Percentiles rank a stretch among this genome's conserved stretches.
phyloP scores from a whole-genome alignment of 2,113 vertebrate species.

The Cavia aperea region DNA sequence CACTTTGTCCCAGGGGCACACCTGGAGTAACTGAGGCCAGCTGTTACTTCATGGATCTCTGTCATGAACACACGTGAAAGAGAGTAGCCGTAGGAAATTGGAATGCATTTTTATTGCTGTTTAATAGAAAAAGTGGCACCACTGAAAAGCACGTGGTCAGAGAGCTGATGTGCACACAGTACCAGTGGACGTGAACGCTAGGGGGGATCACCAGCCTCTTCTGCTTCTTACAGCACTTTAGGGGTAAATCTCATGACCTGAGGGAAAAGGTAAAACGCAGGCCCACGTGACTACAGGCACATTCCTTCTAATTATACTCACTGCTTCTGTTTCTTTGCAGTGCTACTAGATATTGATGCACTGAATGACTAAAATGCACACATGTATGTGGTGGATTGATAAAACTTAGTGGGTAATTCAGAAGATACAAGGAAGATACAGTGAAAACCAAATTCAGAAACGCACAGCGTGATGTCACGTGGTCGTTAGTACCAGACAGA shows the following conservation, averaged over 20 bases:
- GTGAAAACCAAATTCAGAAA: not conserved
- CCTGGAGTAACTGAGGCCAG: not conserved
- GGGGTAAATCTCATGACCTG: not conserved
- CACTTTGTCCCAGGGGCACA: not conserved
- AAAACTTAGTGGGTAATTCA: not conserved
- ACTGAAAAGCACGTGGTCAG: not conserved
- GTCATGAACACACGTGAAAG: not conserved
- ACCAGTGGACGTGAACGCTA: not conserved
- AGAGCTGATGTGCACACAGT: not conserved
- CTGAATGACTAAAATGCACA: not conserved
- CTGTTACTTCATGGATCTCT: not conserved
- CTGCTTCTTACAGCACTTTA: not conserved
- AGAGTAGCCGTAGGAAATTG: not conserved
- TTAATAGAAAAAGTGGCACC: not conserved
- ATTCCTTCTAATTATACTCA: not conserved
- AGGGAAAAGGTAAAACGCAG: not conserved
- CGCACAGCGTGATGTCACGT: not conserved
- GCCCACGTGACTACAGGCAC: not conserved
- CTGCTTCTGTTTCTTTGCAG: not conserved
- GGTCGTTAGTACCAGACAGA: not conserved
- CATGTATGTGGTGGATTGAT: not conserved
- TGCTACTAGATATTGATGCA: not conserved
- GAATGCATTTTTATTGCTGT: not conserved
- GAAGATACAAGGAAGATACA: not conserved
- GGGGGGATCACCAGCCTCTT: not conserved